Evolutionary conservation across 2,888 invertebrate species (phyloP).

Genomic region (Nephrotoma guestfalica): DNA sequence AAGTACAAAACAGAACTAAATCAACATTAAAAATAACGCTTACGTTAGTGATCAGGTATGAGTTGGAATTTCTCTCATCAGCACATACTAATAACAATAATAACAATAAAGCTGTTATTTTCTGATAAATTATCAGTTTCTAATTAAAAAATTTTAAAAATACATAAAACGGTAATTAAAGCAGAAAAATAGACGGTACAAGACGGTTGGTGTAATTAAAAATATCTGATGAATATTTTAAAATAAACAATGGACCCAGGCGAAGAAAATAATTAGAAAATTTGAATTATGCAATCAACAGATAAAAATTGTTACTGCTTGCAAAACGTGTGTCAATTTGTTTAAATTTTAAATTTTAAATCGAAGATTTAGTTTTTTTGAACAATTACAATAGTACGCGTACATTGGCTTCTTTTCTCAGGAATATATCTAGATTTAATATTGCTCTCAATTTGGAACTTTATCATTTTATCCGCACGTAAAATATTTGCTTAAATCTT

Average conservation of each 20-base stretch:
- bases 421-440: not conserved
- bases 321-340: not conserved
- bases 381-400: not conserved
- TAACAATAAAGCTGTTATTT: not conserved
- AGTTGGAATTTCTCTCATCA: too few species aligned
- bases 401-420: not conserved
- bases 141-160: not conserved
- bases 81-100: too few species aligned
- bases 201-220: not conserved
- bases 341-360: not conserved
- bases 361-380: not conserved
- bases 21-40: too few species aligned
- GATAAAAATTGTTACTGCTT: not conserved
- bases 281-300: not conserved
- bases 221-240: not conserved
- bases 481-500: not conserved
- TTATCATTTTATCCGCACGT: not conserved
- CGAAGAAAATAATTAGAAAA: not conserved
- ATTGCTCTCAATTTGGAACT: not conserved
- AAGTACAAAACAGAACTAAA: too few species aligned
- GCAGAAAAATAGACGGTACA: not conserved
- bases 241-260: not conserved
- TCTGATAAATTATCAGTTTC: not conserved
- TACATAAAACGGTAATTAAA: not conserved
- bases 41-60: too few species aligned